A percentile compares a stretch with the other conserved stretches of the same genome.
These are phyloP conservation scores for Arnoldichthys spilopterus DNA, from an alignment of 2,797 vertebrate species.

Conservation along the genomic window DNA sequence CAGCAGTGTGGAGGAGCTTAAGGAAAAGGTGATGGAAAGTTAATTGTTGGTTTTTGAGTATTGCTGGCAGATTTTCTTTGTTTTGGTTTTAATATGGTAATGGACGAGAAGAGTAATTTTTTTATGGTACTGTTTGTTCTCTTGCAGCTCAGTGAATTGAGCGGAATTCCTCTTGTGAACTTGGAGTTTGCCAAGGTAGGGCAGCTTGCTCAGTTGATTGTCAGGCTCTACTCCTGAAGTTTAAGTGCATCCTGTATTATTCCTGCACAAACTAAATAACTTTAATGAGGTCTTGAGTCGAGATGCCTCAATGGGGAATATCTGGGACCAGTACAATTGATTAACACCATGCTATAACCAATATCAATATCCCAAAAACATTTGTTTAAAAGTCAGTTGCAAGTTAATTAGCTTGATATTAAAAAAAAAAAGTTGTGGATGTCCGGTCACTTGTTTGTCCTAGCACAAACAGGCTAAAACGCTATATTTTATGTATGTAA, in stretches of 20 bases:
- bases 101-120: neutral
- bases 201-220: neutral
- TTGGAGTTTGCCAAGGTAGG: slow-evolving; percentile 98
- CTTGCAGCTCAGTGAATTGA: slow-evolving; percentile 90
- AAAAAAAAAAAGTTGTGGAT: no score
- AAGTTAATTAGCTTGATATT: no score
- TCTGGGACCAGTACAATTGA: no score
- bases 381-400: no score
- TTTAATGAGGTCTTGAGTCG: neutral
- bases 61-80: neutral
- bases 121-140: slow-evolving; percentile 22
- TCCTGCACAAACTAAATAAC: neutral
- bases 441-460: no score
- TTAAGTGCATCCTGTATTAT: neutral
- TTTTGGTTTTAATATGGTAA: neutral
- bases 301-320: no score
- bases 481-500: no score
- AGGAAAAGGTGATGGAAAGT: slow-evolving; percentile 85
- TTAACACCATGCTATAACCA: no score
- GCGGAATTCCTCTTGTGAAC: slow-evolving; percentile 89
- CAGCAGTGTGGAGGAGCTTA: slow-evolving; percentile 94
- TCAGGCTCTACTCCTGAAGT: neutral
- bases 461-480: no score
- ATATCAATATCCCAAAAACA: no score
- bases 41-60: neutral